These are phyloP conservation scores for Himalopsyche kuldschensis DNA, from an alignment of 2,888 invertebrate species.

Conservation along the genomic window DNA sequence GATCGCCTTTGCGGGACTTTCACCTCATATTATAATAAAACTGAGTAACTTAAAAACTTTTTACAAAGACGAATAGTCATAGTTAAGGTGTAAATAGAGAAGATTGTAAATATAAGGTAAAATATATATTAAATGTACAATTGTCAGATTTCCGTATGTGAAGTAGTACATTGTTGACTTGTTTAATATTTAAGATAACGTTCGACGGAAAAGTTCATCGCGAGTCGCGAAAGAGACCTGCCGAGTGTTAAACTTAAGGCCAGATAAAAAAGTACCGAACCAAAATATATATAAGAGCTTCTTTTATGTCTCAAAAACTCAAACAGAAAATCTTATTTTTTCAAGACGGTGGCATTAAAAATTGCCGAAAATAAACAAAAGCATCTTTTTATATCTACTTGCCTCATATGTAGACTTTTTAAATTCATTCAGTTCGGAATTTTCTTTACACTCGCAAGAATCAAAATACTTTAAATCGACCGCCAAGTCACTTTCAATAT, in stretches of 20 bases:
- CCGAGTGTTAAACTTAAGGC: slow-evolving; percentile 32
- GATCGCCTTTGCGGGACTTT: slow-evolving; percentile 14
- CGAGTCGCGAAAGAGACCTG: slow-evolving; percentile 17
- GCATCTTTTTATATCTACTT: no score
- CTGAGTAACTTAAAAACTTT: slow-evolving; percentile 30
- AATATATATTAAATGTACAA: slow-evolving; percentile 35
- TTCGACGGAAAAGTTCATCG: slow-evolving; percentile 23
- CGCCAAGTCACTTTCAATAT: not conserved
- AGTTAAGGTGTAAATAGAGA: slow-evolving; percentile 39
- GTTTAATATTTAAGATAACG: slow-evolving; percentile 36
- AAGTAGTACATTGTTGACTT: slow-evolving; percentile 39
- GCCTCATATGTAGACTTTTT: no score
- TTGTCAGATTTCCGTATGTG: slow-evolving; percentile 39
- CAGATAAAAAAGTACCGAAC: slow-evolving; percentile 39
- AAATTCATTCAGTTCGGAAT: no score
- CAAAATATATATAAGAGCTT: slow-evolving; percentile 35
- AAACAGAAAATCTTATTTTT: not conserved
- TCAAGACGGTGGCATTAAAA: not conserved
- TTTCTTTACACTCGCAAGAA: no score
- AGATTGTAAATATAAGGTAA: slow-evolving; percentile 34
- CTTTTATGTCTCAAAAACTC: slow-evolving; percentile 16
- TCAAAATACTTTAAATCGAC: no score
- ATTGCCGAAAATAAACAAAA: not conserved
- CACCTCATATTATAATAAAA: slow-evolving; percentile 26
- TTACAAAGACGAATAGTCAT: slow-evolving; percentile 40